Percentiles rank a stretch among this genome's conserved stretches.
These are phyloP conservation scores for Bombus superbus DNA, from an alignment of 1,140 invertebrate genomes.

Conservation along the genomic window DNA sequence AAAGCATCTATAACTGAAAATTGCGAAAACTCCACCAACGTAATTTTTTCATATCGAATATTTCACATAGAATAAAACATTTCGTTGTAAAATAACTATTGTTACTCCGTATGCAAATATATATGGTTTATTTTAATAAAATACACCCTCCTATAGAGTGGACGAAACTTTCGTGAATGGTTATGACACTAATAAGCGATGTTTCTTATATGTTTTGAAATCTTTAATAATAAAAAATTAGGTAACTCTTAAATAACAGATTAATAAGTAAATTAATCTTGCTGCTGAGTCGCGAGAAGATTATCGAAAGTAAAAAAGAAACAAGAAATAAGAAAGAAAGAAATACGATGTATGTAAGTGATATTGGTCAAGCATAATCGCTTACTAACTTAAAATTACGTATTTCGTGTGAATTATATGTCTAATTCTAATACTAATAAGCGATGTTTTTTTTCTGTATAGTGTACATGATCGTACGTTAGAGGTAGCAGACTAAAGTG, in stretches of 20 bases:
- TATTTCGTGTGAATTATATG: background rate
- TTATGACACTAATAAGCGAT: background rate
- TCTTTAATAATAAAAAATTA: background rate
- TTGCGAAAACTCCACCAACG: background rate
- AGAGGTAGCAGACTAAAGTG: conserved; percentile 79
- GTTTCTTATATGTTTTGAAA: background rate
- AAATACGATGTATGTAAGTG: background rate
- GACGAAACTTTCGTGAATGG: background rate
- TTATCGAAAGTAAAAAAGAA: background rate
- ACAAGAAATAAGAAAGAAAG: background rate
- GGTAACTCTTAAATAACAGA: background rate
- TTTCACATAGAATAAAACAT: background rate
- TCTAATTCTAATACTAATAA: conserved; percentile 13
- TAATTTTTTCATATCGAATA: background rate
- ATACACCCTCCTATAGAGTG: background rate
- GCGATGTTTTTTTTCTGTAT: conserved; percentile 24
- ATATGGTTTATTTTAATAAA: background rate
- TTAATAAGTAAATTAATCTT: background rate
- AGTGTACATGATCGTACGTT: conserved; percentile 43
- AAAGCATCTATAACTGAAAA: background rate
- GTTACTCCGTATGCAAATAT: too few species aligned
- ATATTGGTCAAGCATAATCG: background rate
- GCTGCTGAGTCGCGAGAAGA: background rate
- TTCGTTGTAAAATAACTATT: background rate
- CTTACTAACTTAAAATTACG: background rate